Percentiles rank a stretch among this genome's conserved stretches.
Evolutionary conservation across 92 coral and sea anemone genomes (phyloP).

Genomic region (Palythoa grandis): DNA sequence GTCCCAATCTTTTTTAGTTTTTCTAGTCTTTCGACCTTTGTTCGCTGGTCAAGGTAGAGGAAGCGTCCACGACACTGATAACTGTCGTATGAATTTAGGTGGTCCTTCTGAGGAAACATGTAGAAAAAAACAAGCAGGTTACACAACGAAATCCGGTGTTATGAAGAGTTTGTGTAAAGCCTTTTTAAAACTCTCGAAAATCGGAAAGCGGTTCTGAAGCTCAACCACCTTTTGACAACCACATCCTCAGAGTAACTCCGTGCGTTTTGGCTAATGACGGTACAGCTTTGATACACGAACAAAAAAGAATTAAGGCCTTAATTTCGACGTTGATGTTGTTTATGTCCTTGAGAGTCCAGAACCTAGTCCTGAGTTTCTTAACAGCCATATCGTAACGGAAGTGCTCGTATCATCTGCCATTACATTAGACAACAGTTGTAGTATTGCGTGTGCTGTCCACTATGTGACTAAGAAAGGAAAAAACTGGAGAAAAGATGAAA

Average conservation of each 20-base stretch:
- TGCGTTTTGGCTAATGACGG: constrained; percentile 57
- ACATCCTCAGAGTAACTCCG: constrained; percentile 39
- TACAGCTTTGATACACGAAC: constrained; percentile 51
- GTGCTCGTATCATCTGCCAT: constrained; percentile 31
- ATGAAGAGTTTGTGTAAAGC: constrained; percentile 21
- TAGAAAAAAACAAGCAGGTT: constrained; percentile 46
- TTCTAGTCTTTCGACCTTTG: too few species aligned
- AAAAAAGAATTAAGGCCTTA: constrained; percentile 41
- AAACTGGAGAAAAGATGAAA: constrained; percentile 48
- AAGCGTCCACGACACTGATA: constrained; percentile 32
- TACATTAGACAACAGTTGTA: constrained; percentile 49
- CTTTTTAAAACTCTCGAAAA: constrained; percentile 11
- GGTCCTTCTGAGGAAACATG: constrained; percentile 56
- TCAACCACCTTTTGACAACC: constrained; percentile 20
- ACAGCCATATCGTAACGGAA: constrained; percentile 38
- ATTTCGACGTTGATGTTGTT: constrained; percentile 37
- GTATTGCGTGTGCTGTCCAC: constrained; percentile 56
- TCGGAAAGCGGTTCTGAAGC: constrained; percentile 12
- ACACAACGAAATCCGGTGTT: constrained; percentile 47
- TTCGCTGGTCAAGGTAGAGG: constrained; percentile 48
- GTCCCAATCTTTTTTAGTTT: too few species aligned
- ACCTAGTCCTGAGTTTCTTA: constrained; percentile 49
- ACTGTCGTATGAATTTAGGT: constrained; percentile 55
- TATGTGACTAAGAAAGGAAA: constrained; percentile 51
- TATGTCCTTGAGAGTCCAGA: constrained; percentile 48